Evolutionary conservation across 2,113 vertebrate genomes (phyloP).

Genomic region (Catharus minimus): DNA sequence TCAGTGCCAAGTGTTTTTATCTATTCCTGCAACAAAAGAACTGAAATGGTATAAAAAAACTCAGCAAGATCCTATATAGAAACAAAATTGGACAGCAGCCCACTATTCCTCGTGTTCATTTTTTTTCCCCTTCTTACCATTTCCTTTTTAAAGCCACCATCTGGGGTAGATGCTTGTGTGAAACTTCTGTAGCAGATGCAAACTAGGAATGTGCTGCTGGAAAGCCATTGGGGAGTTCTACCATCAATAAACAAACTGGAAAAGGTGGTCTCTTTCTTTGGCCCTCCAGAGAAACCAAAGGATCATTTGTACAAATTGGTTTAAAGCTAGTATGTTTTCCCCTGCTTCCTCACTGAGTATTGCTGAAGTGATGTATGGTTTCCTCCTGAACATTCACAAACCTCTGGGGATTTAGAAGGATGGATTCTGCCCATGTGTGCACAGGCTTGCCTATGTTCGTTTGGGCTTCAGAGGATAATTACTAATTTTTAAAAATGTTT

Average conservation of each 20-base stretch:
- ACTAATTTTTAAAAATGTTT: background rate
- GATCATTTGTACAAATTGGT: background rate
- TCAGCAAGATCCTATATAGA: background rate
- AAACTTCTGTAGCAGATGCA: background rate
- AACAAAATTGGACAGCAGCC: background rate
- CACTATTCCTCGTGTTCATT: background rate
- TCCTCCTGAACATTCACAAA: background rate
- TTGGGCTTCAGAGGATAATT: background rate
- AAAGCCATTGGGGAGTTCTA: background rate
- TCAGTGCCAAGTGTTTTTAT: background rate
- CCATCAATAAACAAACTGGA: background rate
- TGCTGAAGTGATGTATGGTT: background rate
- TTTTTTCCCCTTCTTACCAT: background rate
- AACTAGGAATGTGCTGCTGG: background rate
- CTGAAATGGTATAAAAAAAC: background rate
- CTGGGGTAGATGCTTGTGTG: background rate
- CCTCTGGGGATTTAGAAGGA: background rate
- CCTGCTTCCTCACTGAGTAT: background rate
- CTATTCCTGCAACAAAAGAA: background rate
- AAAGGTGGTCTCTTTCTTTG: fast-evolving
- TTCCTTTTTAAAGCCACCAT: background rate
- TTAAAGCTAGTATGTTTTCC: background rate
- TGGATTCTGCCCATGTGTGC: background rate
- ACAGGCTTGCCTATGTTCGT: background rate
- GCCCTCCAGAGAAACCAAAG: background rate